Percentiles rank a stretch among this genome's conserved stretches.
phyloP scores from a whole-genome alignment of 2,797 vertebrate species.

The Agapornis canus region DNA sequence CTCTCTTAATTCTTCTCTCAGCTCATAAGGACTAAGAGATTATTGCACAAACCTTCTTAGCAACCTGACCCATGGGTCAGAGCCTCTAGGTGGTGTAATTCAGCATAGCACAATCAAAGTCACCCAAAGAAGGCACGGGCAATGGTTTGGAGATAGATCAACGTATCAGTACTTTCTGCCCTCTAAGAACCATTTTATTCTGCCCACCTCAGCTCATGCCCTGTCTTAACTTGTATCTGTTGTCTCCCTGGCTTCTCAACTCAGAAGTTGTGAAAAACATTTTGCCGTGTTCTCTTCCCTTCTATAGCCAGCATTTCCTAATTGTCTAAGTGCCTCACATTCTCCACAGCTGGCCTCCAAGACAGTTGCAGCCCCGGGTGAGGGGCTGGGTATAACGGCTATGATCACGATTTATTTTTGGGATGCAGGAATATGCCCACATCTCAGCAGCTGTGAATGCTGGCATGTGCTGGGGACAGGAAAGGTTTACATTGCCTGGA shows the following conservation, averaged over 20 bases:
- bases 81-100: neutral
- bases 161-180: neutral
- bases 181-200: neutral
- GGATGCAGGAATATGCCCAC: slow-evolving; percentile 52
- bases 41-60: neutral
- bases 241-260: neutral
- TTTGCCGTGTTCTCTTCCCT: neutral
- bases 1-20: neutral
- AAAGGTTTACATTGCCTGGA: slow-evolving; percentile 44
- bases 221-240: neutral
- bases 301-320: slow-evolving; percentile 46
- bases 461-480: slow-evolving; percentile 13
- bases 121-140: accelerated
- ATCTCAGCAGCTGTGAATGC: slow-evolving; percentile 66
- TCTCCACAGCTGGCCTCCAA: slow-evolving; percentile 52
- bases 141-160: neutral
- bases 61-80: neutral
- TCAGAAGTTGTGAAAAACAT: neutral
- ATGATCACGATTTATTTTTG: slow-evolving; percentile 52
- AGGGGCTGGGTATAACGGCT: slow-evolving; percentile 11
- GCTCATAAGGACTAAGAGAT: neutral
- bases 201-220: neutral
- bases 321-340: slow-evolving; percentile 10
- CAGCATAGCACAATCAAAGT: neutral
- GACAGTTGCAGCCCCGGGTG: slow-evolving; percentile 27